Evolutionary conservation across 2,797 vertebrate species (phyloP).

Genomic region (Pangasius krempfi): DNA sequence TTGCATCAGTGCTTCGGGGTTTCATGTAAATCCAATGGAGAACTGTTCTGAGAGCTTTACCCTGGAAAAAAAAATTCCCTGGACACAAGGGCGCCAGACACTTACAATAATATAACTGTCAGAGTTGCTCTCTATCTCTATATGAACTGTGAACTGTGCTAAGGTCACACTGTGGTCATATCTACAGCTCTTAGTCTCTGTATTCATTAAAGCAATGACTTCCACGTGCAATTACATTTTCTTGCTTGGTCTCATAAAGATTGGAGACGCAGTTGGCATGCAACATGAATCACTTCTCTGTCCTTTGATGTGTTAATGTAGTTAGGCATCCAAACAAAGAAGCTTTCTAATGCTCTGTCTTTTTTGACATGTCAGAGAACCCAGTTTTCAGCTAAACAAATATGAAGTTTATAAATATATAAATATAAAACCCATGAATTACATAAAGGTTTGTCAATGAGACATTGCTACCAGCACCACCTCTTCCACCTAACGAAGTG

Average conservation of each 20-base stretch:
- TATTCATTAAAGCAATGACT: background rate
- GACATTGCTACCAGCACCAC: background rate
- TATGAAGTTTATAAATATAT: conserved; percentile 4
- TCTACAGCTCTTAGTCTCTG: conserved; percentile 1
- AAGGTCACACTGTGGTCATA: conserved; percentile 14
- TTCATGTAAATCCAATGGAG: conserved; percentile 29
- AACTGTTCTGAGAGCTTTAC: background rate
- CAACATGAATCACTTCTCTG: conserved; percentile 1
- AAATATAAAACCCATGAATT: conserved; percentile 10
- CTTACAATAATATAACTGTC: background rate
- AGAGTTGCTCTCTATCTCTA: background rate
- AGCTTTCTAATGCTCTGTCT: background rate
- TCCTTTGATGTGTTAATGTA: conserved; percentile 19
- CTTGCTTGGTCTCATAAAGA: background rate
- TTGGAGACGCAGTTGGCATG: conserved; percentile 8
- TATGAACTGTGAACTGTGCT: conserved; percentile 4
- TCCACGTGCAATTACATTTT: conserved; percentile 17
- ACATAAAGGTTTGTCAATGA: conserved; percentile 6
- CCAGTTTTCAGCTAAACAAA: conserved; percentile 3
- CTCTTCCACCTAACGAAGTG: background rate
- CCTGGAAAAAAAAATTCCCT: background rate
- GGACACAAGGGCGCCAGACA: background rate
- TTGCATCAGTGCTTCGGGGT: conserved; percentile 11
- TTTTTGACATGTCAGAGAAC: conserved; percentile 21
- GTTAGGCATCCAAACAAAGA: conserved; percentile 24